Conservation (phyloP, 2,797 vertebrate genomes). For the Takifugu rubripes region DNA sequence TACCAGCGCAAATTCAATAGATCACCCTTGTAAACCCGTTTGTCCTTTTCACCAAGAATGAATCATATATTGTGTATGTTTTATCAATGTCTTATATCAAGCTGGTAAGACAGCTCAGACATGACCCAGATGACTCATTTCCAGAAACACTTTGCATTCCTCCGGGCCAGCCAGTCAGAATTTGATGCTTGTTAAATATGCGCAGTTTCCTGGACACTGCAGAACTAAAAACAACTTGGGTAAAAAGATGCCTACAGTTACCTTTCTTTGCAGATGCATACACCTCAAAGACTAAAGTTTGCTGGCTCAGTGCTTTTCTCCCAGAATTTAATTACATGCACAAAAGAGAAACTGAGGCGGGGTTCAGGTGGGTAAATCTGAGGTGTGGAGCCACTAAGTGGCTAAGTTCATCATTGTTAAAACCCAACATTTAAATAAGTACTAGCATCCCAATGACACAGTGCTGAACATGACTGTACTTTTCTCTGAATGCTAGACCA, state of each 20-base stretch:
- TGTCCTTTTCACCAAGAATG: constrained; percentile 38
- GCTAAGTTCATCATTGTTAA: no score
- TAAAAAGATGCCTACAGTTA: constrained; percentile 30
- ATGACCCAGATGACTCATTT: constrained; percentile 54
- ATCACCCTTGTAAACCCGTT: constrained; percentile 37
- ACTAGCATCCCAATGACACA: no score
- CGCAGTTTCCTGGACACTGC: constrained; percentile 63
- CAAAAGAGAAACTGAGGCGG: background rate
- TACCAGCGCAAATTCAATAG: constrained; percentile 1
- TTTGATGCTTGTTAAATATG: constrained; percentile 68
- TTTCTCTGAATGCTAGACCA: background rate
- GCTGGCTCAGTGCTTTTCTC: background rate
- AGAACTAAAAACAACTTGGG: constrained; percentile 33
- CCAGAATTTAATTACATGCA: constrained; percentile 5
- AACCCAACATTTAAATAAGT: no score
- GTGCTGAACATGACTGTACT: background rate
- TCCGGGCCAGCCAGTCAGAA: constrained; percentile 52
- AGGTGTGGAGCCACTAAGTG: no score
- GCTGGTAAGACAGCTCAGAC: constrained; percentile 8
- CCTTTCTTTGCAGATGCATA: constrained; percentile 16
- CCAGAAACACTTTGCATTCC: constrained; percentile 56
- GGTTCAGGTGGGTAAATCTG: background rate
- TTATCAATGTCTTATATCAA: no score
- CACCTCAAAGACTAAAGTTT: constrained; percentile 8
- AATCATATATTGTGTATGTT: background rate